These are phyloP conservation scores for Pogonomyrmex californicus DNA, from an alignment of 1,140 invertebrate species.

Conservation along the genomic window DNA sequence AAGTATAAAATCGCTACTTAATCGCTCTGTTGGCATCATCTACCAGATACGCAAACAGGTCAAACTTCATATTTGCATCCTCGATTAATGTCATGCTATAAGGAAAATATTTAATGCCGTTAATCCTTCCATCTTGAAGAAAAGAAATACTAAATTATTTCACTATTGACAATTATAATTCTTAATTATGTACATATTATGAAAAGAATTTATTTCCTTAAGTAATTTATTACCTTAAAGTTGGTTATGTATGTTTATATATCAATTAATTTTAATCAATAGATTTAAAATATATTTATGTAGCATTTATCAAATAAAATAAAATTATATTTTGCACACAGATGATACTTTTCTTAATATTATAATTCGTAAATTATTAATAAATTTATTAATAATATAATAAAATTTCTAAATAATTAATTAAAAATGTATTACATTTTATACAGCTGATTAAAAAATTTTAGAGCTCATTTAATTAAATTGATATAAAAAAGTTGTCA, in stretches of 20 bases:
- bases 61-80: conserved; percentile 57
- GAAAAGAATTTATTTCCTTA: not conserved
- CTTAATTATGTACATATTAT: not conserved
- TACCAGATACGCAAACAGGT: conserved; percentile 46
- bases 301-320: not conserved
- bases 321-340: not conserved
- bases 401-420: not conserved
- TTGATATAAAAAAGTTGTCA: not conserved
- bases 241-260: not conserved
- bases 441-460: not conserved
- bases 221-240: not conserved
- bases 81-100: conserved; percentile 29
- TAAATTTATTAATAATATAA: not conserved
- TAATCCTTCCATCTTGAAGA: conserved; percentile 2
- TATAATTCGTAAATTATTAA: not conserved
- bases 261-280: not conserved
- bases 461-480: not conserved
- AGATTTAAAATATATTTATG: not conserved
- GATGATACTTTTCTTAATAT: not conserved
- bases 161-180: conserved; percentile 15
- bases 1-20: conserved; percentile 49
- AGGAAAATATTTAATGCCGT: conserved; percentile 44
- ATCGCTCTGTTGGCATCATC: conserved; percentile 26
- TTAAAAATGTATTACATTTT: not conserved
- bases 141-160: not conserved